A percentile compares a stretch with the other conserved stretches of the same genome.
phyloP scores from a whole-genome alignment of 2,113 vertebrate genomes.

The Piprites chloris region DNA sequence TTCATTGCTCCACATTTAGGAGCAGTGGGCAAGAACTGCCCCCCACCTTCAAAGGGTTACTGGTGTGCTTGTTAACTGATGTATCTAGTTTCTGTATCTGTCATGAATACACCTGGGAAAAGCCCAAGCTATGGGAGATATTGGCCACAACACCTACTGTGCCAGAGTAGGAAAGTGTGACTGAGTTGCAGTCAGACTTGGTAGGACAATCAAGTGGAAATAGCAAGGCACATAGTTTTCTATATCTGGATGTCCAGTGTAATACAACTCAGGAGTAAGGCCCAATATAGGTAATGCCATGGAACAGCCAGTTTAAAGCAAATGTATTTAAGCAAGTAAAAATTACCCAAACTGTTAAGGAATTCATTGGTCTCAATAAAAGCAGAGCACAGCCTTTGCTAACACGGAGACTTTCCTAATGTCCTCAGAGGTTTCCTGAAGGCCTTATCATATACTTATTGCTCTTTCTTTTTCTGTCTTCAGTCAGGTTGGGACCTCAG shows the following conservation, averaged over 20 bases:
- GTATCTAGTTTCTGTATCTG: neutral
- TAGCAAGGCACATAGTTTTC: neutral
- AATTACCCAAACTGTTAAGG: neutral
- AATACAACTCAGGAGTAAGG: neutral
- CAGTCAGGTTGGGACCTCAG: neutral
- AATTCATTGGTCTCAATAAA: neutral
- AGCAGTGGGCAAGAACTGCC: neutral
- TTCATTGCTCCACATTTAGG: neutral
- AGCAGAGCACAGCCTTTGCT: neutral
- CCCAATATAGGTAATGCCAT: neutral
- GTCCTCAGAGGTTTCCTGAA: neutral
- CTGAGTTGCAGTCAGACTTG: neutral
- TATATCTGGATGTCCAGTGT: neutral
- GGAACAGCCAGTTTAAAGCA: neutral
- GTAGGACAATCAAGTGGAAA: neutral
- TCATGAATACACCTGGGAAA: neutral
- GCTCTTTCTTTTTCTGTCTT: neutral
- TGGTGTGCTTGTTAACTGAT: no score
- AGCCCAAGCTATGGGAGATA: neutral
- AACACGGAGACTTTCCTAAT: neutral
- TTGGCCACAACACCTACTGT: neutral
- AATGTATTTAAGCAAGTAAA: neutral
- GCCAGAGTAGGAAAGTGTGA: neutral
- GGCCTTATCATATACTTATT: neutral
- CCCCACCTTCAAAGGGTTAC: neutral